Conservation (phyloP, 2,888 invertebrate genomes). For the Oscheius sp. region DNA sequence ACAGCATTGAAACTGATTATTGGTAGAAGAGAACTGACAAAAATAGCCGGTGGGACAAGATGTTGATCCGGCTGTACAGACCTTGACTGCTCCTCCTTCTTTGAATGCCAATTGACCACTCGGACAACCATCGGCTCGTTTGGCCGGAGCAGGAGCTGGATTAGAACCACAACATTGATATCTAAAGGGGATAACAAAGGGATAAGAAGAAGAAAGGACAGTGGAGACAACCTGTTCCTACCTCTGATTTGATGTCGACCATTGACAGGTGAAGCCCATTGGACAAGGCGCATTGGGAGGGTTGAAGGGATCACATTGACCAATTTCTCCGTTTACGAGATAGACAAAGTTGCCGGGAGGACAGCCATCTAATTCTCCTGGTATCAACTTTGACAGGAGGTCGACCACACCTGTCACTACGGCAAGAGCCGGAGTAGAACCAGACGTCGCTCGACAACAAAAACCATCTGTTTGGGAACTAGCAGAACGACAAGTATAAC, state of each 20-base stretch:
- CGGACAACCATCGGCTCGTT: constrained; percentile 55
- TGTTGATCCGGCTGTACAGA: constrained; percentile 55
- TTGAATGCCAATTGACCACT: constrained; percentile 53
- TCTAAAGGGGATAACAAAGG: constrained; percentile 12
- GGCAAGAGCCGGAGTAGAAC: constrained; percentile 36
- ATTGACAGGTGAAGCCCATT: constrained; percentile 52
- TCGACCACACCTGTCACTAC: constrained; percentile 29
- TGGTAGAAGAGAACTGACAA: constrained; percentile 53
- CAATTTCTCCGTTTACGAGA: constrained; percentile 43
- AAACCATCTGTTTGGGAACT: constrained; percentile 49
- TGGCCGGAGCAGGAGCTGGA: constrained; percentile 38
- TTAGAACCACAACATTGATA: constrained; percentile 55
- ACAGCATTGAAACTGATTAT: constrained; percentile 59
- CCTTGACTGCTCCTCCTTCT: constrained; percentile 44
- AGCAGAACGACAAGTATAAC: constrained; percentile 41
- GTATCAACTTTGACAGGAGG: neutral
- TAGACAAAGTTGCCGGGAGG: constrained; percentile 52
- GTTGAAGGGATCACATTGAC: constrained; percentile 60
- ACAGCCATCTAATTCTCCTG: constrained; percentile 45
- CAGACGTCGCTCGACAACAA: constrained; percentile 45
- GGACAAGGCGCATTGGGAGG: constrained; percentile 66
- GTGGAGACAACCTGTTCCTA: constrained; percentile 9
- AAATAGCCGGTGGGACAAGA: constrained; percentile 57
- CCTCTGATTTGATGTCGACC: constrained; percentile 49
- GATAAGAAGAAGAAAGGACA: no score